Percentiles rank a stretch among this genome's conserved stretches.
These are phyloP conservation scores for Lutra lutra DNA, from an alignment of 2,797 vertebrate genomes.

Conservation along the genomic window DNA sequence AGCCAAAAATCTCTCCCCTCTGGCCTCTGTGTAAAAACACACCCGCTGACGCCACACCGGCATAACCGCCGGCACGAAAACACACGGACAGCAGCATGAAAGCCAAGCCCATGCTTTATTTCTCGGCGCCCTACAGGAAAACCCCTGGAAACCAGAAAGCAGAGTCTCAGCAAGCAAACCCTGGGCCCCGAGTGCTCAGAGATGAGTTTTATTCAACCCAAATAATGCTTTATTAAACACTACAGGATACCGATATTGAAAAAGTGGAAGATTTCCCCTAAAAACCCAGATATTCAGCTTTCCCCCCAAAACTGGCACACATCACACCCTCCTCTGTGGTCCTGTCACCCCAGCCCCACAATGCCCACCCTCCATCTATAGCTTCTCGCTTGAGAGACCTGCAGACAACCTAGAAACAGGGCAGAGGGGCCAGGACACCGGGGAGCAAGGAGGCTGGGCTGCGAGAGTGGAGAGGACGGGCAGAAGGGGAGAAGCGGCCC, in stretches of 20 bases:
- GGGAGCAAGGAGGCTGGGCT: too few species aligned
- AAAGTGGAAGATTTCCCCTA: neutral
- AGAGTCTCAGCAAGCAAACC: neutral
- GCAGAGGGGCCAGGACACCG: accelerated
- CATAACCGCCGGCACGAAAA: neutral
- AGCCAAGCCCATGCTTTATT: neutral
- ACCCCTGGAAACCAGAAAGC: too few species aligned
- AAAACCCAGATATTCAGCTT: neutral
- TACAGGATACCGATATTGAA: neutral
- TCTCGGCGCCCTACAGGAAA: neutral
- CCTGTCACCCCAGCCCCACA: neutral
- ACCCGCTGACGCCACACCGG: accelerated
- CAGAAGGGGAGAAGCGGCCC: accelerated
- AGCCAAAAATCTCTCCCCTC: neutral
- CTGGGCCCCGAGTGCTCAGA: accelerated
- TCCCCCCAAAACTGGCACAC: neutral
- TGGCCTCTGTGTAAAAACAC: neutral
- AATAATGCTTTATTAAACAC: neutral
- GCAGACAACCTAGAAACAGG: neutral
- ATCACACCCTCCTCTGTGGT: neutral
- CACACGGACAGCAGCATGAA: neutral
- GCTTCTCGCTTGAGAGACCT: too few species aligned
- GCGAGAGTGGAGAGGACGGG: accelerated
- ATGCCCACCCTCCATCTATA: neutral
- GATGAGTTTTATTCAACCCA: neutral